Percentiles rank a stretch among this genome's conserved stretches.
Evolutionary conservation across 1,140 invertebrate species (phyloP).

Genomic region (Helicorthomorpha holstii): DNA sequence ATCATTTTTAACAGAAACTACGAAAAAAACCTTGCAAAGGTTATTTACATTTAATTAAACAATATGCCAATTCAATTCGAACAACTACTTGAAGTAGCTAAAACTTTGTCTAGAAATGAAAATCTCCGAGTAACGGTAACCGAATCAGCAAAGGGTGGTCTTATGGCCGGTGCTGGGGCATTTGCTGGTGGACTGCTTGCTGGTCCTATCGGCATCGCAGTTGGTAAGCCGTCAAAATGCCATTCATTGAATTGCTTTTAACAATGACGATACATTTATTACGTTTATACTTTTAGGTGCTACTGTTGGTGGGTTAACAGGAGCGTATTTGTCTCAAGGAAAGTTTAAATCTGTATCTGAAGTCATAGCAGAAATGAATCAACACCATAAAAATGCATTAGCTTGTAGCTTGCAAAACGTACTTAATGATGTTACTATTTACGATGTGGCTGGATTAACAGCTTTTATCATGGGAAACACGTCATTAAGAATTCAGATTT

Average conservation of each 20-base stretch:
- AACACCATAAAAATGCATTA: not conserved
- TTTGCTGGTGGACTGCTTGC: not conserved
- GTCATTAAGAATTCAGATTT: not conserved
- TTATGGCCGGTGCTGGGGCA: not conserved
- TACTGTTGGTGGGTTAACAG: not conserved
- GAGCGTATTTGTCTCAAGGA: not conserved
- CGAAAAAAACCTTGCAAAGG: too few species aligned
- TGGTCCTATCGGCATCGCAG: not conserved
- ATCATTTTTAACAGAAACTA: too few species aligned
- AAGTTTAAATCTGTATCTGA: not conserved
- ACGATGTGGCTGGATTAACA: not conserved
- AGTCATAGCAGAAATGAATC: not conserved
- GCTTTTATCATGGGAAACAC: not conserved
- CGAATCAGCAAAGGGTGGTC: not conserved
- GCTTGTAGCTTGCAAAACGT: not conserved
- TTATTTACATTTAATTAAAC: too few species aligned
- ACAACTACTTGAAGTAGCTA: not conserved
- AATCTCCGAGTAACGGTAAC: not conserved
- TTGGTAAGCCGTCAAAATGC: not conserved
- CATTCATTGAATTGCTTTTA: not conserved
- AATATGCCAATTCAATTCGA: not conserved
- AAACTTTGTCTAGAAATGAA: not conserved
- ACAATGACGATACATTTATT: not conserved
- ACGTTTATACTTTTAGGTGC: not conserved
- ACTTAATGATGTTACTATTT: not conserved